Evolutionary conservation across 2,113 vertebrate species (phyloP).

Genomic region (Halichoeres trimaculatus): DNA sequence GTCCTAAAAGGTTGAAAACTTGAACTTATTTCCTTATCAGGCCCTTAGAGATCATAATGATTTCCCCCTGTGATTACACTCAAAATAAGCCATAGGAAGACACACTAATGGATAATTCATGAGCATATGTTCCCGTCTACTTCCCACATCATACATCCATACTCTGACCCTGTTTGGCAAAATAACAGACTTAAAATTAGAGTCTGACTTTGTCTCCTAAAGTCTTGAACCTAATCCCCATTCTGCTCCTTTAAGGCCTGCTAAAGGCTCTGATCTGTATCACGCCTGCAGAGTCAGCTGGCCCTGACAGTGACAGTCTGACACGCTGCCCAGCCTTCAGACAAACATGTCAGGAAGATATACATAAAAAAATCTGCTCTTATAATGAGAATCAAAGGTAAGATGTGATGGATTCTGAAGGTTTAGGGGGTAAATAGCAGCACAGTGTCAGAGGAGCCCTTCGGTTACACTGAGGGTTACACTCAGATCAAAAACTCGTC

Average conservation of each 20-base stretch:
- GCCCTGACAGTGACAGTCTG: conserved; percentile 6
- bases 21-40: neutral
- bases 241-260: neutral
- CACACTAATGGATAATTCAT: neutral
- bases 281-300: conserved; percentile 17
- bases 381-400: too few relatives aligned
- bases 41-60: neutral
- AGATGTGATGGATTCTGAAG: neutral
- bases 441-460: conserved; percentile 1
- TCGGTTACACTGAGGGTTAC: conserved; percentile 29
- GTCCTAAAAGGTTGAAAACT: too few relatives aligned
- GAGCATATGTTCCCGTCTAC: neutral
- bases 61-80: too few relatives aligned
- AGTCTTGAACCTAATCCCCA: neutral
- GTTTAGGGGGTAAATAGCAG: neutral
- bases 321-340: neutral
- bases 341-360: neutral
- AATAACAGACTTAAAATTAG: neutral
- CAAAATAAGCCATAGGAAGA: neutral
- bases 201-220: neutral
- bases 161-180: neutral
- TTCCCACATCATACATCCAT: neutral
- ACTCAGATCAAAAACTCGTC: conserved; percentile 46
- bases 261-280: conserved; percentile 10
- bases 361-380: neutral